Percentiles rank a stretch among this genome's conserved stretches.
Conservation (phyloP, 2,113 vertebrate genomes). For the Dipodomys ordii region DNA sequence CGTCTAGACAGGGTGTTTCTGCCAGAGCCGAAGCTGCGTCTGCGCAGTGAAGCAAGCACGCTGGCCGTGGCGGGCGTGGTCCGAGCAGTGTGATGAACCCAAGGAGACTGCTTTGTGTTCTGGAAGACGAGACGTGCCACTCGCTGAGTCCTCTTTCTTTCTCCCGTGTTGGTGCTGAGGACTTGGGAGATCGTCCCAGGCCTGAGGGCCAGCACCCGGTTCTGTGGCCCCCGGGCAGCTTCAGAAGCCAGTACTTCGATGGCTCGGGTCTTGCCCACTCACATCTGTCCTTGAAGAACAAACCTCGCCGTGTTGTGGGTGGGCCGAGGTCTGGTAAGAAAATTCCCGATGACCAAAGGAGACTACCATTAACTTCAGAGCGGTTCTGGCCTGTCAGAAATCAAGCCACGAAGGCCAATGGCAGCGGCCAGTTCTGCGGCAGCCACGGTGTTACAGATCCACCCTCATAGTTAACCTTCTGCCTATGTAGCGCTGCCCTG, state of each 20-base stretch:
- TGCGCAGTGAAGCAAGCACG: background rate
- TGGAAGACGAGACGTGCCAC: background rate
- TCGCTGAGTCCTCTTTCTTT: background rate
- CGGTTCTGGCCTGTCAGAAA: background rate
- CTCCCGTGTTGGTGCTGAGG: background rate
- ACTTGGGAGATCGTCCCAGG: background rate
- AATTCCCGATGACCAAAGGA: background rate
- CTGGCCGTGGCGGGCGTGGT: too few species aligned
- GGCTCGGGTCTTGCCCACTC: background rate
- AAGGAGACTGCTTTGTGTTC: background rate
- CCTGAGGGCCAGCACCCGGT: slow-evolving; percentile 23
- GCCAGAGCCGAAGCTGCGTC: background rate
- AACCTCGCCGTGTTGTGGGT: background rate
- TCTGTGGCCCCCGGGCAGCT: background rate
- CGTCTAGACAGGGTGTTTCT: background rate
- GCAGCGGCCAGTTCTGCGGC: background rate
- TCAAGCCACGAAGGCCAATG: background rate
- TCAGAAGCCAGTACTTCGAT: background rate
- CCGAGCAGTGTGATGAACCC: background rate
- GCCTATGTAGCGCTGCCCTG: background rate
- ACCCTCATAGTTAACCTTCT: background rate
- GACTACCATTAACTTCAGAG: background rate
- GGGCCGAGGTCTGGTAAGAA: background rate
- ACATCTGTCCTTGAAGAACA: background rate
- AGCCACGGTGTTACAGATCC: background rate